These are phyloP conservation scores for Sebastes iracundus DNA, from an alignment of 2,797 vertebrate species.

Conservation along the genomic window DNA sequence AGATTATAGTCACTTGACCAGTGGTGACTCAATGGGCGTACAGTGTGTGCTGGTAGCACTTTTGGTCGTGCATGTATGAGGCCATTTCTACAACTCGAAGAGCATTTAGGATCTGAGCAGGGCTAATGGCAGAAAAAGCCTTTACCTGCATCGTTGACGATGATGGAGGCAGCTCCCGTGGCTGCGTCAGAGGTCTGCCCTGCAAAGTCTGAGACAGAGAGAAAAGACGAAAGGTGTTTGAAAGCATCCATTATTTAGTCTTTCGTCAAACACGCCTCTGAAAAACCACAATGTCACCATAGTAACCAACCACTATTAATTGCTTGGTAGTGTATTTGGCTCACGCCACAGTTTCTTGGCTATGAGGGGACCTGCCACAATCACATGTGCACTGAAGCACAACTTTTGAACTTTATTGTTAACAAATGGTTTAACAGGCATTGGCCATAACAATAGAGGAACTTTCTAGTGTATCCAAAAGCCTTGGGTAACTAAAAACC, in stretches of 20 bases:
- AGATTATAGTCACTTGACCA: constrained; percentile 20
- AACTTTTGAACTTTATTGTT: constrained; percentile 3
- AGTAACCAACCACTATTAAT: constrained; percentile 1
- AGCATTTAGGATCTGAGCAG: constrained; percentile 51
- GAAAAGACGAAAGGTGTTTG: not conserved
- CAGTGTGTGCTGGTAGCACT: not conserved
- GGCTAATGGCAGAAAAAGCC: not conserved
- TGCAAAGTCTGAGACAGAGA: constrained; percentile 87
- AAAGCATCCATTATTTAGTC: constrained; percentile 18
- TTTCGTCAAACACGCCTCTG: not conserved
- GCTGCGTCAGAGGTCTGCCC: constrained; percentile 89
- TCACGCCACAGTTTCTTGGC: not conserved
- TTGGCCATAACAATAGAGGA: constrained; percentile 16
- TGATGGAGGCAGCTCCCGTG: constrained; percentile 94
- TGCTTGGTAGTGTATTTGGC: not conserved
- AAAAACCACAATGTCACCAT: constrained; percentile 17
- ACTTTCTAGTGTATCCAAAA: not conserved
- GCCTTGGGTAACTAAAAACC: constrained; percentile 1
- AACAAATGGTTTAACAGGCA: constrained; percentile 21
- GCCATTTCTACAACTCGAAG: constrained; percentile 33
- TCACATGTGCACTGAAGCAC: not conserved
- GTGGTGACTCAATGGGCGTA: constrained; percentile 7
- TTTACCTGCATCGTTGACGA: constrained; percentile 93
- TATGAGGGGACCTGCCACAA: not conserved
- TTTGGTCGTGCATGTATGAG: constrained; percentile 2